phyloP scores from a whole-genome alignment of 1,140 invertebrate species.

The Polyergus mexicanus region DNA sequence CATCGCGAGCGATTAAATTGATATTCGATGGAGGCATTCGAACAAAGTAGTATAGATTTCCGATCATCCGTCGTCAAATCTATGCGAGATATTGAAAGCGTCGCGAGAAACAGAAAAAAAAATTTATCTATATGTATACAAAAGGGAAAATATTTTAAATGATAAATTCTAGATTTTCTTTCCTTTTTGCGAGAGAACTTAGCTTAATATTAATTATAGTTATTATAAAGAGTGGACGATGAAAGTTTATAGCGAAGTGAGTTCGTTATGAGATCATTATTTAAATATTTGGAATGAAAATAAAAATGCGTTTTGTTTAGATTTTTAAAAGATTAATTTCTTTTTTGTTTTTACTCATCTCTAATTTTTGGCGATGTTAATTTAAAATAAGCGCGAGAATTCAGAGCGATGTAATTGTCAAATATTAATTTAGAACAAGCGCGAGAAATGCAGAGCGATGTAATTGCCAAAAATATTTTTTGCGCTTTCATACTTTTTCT shows the following conservation, averaged over 20 bases:
- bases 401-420: neutral
- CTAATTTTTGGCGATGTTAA: neutral
- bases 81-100: constrained; percentile 30
- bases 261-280: neutral
- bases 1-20: constrained; percentile 28
- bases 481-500: neutral
- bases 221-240: neutral
- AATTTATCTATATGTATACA: constrained; percentile 20
- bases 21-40: neutral
- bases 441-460: constrained; percentile 11
- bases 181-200: neutral
- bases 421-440: neutral
- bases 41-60: constrained; percentile 39
- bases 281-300: constrained; percentile 1
- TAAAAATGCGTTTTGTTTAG: neutral
- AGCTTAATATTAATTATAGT: constrained; percentile 4
- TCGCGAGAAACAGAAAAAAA: constrained; percentile 10
- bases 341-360: neutral
- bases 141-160: constrained; percentile 21
- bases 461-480: constrained; percentile 7
- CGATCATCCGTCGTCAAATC: constrained; percentile 33
- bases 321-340: constrained; percentile 2
- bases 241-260: constrained; percentile 3
- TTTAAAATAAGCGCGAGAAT: neutral
- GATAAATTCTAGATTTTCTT: constrained; percentile 1